phyloP scores from a whole-genome alignment of 2,888 invertebrate genomes.

The Brachypalpus laphriformis region DNA sequence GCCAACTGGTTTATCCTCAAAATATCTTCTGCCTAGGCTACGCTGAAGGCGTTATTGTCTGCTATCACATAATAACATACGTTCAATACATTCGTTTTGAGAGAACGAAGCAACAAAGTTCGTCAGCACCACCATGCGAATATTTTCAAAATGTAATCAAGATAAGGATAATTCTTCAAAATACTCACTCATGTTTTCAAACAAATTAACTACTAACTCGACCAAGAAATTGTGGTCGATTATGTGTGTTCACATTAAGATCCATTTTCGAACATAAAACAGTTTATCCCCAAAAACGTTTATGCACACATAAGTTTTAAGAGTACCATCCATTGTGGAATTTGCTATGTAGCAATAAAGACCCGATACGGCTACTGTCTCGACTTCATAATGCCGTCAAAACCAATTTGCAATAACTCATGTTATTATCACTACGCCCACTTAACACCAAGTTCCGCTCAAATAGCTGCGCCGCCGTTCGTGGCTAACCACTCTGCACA shows the following conservation, averaged over 20 bases:
- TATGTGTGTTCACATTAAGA: constrained; percentile 19
- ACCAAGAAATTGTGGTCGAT: constrained; percentile 17
- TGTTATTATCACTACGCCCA: constrained; percentile 46
- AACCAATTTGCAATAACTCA: constrained; percentile 60
- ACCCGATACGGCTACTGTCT: constrained; percentile 33
- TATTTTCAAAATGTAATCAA: too few species aligned
- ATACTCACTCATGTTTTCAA: not conserved
- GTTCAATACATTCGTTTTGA: too few species aligned
- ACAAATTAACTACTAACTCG: not conserved
- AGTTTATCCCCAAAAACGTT: constrained; percentile 12
- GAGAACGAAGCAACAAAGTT: too few species aligned
- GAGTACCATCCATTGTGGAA: not conserved
- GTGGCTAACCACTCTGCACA: not conserved
- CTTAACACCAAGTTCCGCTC: constrained; percentile 26
- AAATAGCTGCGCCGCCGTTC: constrained; percentile 15
- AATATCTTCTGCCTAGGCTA: too few species aligned
- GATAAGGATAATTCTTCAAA: too few species aligned
- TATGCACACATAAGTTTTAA: constrained; percentile 2
- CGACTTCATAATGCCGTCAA: constrained; percentile 32
- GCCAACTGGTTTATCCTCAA: too few species aligned
- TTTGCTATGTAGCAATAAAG: constrained; percentile 37
- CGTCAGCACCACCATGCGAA: too few species aligned
- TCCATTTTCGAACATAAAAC: constrained; percentile 21
- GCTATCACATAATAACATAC: too few species aligned
- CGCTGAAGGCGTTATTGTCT: too few species aligned